Evolutionary conservation across 2,888 invertebrate genomes (phyloP).

Genomic region (Orthonevra nobilis): DNA sequence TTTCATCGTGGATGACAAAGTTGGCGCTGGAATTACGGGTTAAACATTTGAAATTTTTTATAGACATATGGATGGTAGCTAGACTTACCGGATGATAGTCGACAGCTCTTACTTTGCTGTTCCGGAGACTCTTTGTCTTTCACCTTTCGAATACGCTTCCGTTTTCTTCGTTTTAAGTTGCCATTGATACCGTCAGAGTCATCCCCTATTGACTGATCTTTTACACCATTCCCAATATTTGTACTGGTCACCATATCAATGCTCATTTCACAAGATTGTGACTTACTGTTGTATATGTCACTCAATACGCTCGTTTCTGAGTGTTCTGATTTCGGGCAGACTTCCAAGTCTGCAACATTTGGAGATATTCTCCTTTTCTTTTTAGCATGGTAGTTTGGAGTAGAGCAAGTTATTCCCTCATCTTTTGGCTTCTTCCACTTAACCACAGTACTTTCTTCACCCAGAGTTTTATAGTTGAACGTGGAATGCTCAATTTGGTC

Average conservation of each 20-base stretch:
- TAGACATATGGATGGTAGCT: not conserved
- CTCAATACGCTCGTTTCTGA: not conserved
- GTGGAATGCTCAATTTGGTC: slow-evolving; percentile 3
- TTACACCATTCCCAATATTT: not conserved
- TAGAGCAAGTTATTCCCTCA: slow-evolving; percentile 18
- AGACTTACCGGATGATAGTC: slow-evolving; percentile 44
- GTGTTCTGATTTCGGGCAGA: too few species aligned
- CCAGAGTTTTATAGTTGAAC: not conserved
- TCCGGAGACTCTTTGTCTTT: not conserved
- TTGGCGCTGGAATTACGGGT: slow-evolving; percentile 46
- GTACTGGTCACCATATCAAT: slow-evolving; percentile 10
- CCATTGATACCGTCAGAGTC: not conserved
- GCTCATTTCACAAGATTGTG: not conserved
- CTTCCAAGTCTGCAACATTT: not conserved
- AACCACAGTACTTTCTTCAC: not conserved
- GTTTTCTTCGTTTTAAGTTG: slow-evolving; percentile 19
- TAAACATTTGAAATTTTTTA: too few species aligned
- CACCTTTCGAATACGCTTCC: slow-evolving; percentile 31
- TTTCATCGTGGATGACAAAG: slow-evolving; percentile 44
- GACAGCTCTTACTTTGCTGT: not conserved
- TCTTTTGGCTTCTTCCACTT: slow-evolving; percentile 18
- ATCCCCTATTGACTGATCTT: not conserved
- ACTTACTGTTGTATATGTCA: not conserved
- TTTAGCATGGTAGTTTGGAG: slow-evolving; percentile 14
- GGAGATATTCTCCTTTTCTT: slow-evolving; percentile 5